phyloP scores from a whole-genome alignment of 2,797 vertebrate genomes.

The Ambastaia sidthimunki region DNA sequence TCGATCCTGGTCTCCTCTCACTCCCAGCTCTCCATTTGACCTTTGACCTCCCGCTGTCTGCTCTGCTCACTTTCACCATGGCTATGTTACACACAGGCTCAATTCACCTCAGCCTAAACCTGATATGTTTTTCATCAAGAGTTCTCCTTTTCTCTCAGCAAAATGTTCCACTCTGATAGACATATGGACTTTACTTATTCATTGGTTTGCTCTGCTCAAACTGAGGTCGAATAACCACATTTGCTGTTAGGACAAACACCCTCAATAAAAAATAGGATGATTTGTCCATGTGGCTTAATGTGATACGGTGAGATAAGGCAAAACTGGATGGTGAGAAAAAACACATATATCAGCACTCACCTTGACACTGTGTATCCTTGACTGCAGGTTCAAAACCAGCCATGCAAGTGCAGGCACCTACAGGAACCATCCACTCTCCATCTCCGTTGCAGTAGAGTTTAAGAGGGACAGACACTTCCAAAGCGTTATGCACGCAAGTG shows the following conservation, averaged over 20 bases:
- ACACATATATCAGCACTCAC: conserved; percentile 46
- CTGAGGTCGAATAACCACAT: conserved; percentile 63
- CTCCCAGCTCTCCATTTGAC: conserved; percentile 68
- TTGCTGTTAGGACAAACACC: conserved; percentile 57
- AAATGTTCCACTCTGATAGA: conserved; percentile 48
- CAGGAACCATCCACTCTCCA: conserved; percentile 98
- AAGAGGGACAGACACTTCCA: conserved; percentile 94
- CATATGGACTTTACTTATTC: conserved; percentile 67
- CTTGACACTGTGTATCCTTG: conserved; percentile 89
- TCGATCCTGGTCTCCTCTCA: conserved; percentile 62
- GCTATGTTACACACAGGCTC: conserved; percentile 71
- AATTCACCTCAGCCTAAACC: conserved; percentile 75
- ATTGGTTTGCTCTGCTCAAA: conserved; percentile 68
- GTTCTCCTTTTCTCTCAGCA: conserved; percentile 51
- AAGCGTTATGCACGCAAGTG: conserved; percentile 89
- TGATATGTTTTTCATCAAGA: conserved; percentile 74
- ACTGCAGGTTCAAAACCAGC: conserved; percentile 89
- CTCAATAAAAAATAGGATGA: conserved; percentile 18
- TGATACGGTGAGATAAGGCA: conserved; percentile 21
- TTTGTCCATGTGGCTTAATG: conserved; percentile 11
- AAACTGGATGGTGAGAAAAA: conserved; percentile 13
- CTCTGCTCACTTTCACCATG: conserved; percentile 65
- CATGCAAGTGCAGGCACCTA: conserved; percentile 92
- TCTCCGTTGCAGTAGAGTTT: conserved; percentile 98
- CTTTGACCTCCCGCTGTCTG: conserved; percentile 53